Percentiles rank a stretch among this genome's conserved stretches.
These are phyloP conservation scores for Noctuana brunneofusca DNA, from an alignment of 2,888 invertebrate genomes.

Conservation along the genomic window DNA sequence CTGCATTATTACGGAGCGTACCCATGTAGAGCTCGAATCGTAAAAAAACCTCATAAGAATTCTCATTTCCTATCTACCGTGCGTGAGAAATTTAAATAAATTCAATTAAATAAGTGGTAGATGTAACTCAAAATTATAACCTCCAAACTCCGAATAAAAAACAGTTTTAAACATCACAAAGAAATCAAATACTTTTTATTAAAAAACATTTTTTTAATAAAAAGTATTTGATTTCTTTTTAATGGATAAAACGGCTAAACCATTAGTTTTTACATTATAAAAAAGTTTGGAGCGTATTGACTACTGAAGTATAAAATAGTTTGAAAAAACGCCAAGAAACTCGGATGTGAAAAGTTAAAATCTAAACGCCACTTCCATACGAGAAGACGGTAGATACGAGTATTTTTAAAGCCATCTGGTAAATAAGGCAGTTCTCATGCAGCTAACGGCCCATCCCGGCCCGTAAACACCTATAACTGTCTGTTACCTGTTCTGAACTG, in stretches of 20 bases:
- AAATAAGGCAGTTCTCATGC: constrained; percentile 12
- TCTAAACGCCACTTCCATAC: neutral
- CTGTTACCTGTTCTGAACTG: constrained; percentile 14
- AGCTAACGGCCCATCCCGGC: constrained; percentile 9
- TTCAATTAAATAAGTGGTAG: too few relatives aligned
- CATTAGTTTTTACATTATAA: too few relatives aligned
- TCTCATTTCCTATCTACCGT: constrained; percentile 12
- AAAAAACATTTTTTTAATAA: too few relatives aligned
- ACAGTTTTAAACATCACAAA: too few relatives aligned
- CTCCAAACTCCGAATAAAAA: neutral
- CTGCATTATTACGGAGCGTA: constrained; percentile 12
- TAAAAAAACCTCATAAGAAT: constrained; percentile 10
- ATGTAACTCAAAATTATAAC: too few relatives aligned
- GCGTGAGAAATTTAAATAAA: constrained; percentile 5
- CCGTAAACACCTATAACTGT: constrained; percentile 24
- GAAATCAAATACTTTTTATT: too few relatives aligned
- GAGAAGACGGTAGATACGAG: neutral
- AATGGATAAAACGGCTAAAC: too few relatives aligned
- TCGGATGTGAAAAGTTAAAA: neutral
- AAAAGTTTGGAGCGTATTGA: too few relatives aligned
- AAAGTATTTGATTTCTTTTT: too few relatives aligned
- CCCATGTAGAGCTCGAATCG: constrained; percentile 6
- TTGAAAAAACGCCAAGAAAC: neutral
- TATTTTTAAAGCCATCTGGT: constrained; percentile 7
- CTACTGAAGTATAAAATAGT: too few relatives aligned